Evolutionary conservation across 2,797 vertebrate species (phyloP).

Genomic region (Mallotus villosus): DNA sequence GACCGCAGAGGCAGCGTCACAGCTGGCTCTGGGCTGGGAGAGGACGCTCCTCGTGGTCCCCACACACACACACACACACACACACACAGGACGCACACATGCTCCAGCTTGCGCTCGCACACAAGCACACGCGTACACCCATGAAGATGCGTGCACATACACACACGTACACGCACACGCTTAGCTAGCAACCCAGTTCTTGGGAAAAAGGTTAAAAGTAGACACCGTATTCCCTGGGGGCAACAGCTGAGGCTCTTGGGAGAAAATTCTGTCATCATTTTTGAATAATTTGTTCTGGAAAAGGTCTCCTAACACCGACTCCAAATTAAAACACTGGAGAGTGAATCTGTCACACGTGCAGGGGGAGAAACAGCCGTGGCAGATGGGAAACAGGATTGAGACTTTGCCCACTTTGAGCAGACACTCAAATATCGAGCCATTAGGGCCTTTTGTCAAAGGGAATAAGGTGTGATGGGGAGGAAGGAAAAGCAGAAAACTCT

Average conservation of each 20-base stretch:
- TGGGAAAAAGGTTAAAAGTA: conserved; percentile 25
- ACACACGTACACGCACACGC: neutral
- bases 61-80: conserved; percentile 1
- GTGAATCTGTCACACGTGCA: conserved; percentile 31
- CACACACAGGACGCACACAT: conserved; percentile 9
- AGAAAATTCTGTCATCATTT: conserved; percentile 39
- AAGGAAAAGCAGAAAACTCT: conserved; percentile 13
- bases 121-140: neutral
- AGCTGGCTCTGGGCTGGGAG: neutral
- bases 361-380: conserved; percentile 36
- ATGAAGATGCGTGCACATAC: neutral
- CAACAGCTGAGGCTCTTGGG: conserved; percentile 16
- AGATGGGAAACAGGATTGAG: conserved; percentile 40
- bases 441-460: conserved; percentile 57
- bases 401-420: conserved; percentile 38
- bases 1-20: neutral
- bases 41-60: neutral
- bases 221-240: neutral
- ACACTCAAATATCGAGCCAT: conserved; percentile 53
- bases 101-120: neutral
- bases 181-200: neutral
- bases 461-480: conserved; percentile 57
- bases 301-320: conserved; percentile 22
- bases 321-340: conserved; percentile 45
- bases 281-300: conserved; percentile 40